Evolutionary conservation across 92 coral and sea anemone genomes (phyloP).

Genomic region (Porites evermanni): DNA sequence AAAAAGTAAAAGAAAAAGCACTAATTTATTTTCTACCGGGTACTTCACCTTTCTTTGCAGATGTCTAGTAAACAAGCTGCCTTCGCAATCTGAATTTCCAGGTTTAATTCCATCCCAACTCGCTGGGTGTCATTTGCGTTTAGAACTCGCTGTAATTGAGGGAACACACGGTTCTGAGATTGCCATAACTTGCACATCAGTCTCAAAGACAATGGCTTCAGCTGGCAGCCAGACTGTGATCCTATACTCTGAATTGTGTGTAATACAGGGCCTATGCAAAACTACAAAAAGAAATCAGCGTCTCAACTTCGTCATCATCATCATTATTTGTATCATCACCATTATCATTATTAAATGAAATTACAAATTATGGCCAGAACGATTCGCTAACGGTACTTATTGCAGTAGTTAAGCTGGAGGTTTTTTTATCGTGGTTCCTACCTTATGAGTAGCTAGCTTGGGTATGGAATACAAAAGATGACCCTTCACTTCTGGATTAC

Average conservation of each 20-base stretch:
- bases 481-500: conserved; percentile 70
- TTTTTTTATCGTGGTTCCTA: conserved; percentile 7
- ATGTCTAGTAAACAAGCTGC: conserved; percentile 93
- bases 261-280: conserved; percentile 83
- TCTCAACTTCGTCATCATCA: too few species aligned
- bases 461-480: conserved; percentile 81
- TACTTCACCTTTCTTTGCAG: conserved; percentile 75
- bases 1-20: background rate
- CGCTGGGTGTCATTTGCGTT: conserved; percentile 55
- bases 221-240: conserved; percentile 48
- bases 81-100: conserved; percentile 84
- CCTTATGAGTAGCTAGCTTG: conserved; percentile 92
- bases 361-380: too few species aligned
- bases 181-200: conserved; percentile 88
- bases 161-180: conserved; percentile 88
- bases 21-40: background rate
- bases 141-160: conserved; percentile 82
- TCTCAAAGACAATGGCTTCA: conserved; percentile 80
- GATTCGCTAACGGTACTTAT: too few species aligned
- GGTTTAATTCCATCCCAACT: conserved; percentile 40
- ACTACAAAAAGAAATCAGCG: conserved; percentile 26
- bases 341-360: too few species aligned
- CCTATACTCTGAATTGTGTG: conserved; percentile 82
- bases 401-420: too few species aligned
- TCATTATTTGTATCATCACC: too few species aligned